phyloP scores from a whole-genome alignment of 2,797 vertebrate genomes.

The Clarias pachynema region DNA sequence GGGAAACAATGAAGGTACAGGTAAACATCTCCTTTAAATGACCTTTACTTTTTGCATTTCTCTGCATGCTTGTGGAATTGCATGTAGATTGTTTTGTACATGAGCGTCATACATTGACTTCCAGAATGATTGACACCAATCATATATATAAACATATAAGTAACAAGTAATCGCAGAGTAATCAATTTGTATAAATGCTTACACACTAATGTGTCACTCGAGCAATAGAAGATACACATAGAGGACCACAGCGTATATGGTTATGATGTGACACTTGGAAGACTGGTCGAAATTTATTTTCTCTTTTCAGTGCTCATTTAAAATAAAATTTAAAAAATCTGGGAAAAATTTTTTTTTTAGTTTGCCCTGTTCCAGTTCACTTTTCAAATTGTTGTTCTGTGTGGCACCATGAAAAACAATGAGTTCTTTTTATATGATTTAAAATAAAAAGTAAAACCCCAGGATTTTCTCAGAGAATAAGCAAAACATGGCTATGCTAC shows the following conservation, averaged over 20 bases:
- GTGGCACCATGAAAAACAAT: background rate
- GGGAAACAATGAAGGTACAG: conserved; percentile 99
- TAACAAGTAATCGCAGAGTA: background rate
- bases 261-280: too few species aligned
- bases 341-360: too few species aligned
- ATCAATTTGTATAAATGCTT: background rate
- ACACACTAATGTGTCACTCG: background rate
- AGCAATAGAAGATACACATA: background rate
- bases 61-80: background rate
- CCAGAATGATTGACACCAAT: background rate
- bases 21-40: conserved; percentile 97
- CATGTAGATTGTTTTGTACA: background rate
- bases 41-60: conserved; percentile 69
- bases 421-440: background rate
- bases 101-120: background rate
- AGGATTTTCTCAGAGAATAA: background rate
- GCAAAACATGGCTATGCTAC: background rate
- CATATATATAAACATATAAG: background rate
- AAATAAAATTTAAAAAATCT: background rate
- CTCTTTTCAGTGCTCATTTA: too few species aligned
- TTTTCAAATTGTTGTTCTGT: background rate
- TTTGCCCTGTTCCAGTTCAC: background rate
- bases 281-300: too few species aligned
- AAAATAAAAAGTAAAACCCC: background rate
- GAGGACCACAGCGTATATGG: too few species aligned